These are phyloP conservation scores for Camelus dromedarius DNA, from an alignment of 2,113 vertebrate species.

Conservation along the genomic window DNA sequence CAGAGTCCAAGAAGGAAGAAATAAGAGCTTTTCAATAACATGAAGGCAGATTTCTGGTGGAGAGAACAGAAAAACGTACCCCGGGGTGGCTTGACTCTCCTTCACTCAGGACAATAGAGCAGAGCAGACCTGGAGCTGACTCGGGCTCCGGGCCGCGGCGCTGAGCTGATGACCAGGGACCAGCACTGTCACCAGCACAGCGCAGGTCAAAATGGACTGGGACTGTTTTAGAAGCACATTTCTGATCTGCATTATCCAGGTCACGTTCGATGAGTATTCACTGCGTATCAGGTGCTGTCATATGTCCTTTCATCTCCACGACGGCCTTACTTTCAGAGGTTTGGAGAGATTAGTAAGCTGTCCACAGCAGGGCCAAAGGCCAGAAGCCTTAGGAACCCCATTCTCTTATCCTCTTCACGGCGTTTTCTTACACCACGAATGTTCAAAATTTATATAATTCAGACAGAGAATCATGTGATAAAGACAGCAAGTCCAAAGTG, in stretches of 20 bases:
- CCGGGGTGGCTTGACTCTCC: background rate
- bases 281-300: background rate
- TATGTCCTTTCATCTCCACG: background rate
- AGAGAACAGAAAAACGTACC: background rate
- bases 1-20: constrained; percentile 1
- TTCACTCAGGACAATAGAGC: background rate
- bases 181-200: background rate
- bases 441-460: background rate
- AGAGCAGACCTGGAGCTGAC: background rate
- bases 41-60: background rate
- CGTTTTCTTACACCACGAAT: background rate
- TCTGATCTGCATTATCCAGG: constrained; percentile 26
- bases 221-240: background rate
- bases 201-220: background rate
- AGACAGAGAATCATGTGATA: background rate
- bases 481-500: background rate
- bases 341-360: background rate
- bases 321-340: background rate
- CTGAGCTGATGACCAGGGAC: background rate
- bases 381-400: background rate
- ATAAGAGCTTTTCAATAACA: background rate
- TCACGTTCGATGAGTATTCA: background rate
- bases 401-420: background rate
- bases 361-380: background rate
- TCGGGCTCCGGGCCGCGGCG: background rate